Evolutionary conservation across 2,888 invertebrate species (phyloP).

Genomic region (Cotesia congregata): DNA sequence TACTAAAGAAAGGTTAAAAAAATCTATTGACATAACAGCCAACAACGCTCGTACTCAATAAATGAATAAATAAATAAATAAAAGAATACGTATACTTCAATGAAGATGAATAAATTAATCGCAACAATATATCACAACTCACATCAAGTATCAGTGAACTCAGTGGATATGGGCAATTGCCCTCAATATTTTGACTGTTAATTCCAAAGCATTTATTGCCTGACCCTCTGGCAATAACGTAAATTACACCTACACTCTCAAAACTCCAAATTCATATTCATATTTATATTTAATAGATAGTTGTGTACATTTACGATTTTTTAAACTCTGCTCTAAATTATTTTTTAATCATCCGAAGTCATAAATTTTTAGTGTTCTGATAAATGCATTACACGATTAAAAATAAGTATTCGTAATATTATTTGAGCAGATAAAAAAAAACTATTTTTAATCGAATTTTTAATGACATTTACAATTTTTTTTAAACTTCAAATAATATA

Average conservation of each 20-base stretch:
- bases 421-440: no score
- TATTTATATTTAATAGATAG: not conserved
- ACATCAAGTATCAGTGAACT: not conserved
- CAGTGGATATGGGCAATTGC: constrained; percentile 19
- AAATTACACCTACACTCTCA: not conserved
- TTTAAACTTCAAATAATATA: no score
- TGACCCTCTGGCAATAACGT: constrained; percentile 19
- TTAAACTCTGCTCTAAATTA: not conserved
- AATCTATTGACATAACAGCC: not conserved
- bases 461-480: no score
- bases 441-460: no score
- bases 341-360: no score
- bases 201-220: constrained; percentile 12
- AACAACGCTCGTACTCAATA: not conserved
- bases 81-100: not conserved
- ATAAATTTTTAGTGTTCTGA: no score
- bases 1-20: not conserved
- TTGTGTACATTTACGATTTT: not conserved
- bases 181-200: constrained; percentile 20
- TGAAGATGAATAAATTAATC: not conserved
- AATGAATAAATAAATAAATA: not conserved
- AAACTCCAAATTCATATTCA: not conserved
- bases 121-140: not conserved
- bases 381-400: no score
- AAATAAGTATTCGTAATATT: no score